phyloP scores from a whole-genome alignment of 2,797 vertebrate genomes.

The Gymnopithys bicolor region DNA sequence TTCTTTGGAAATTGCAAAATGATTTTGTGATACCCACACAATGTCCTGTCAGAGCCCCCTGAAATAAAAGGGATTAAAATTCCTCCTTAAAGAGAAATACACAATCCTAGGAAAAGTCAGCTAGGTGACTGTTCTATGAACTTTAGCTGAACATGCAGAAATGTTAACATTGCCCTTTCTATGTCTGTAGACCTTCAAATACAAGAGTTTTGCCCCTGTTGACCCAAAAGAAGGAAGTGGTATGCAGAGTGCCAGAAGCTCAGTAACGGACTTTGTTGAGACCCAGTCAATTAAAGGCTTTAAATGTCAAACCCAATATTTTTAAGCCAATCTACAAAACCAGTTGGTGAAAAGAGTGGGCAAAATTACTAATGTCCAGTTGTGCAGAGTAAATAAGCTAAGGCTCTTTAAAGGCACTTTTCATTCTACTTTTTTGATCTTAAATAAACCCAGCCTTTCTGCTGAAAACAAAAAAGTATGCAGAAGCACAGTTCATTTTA shows the following conservation, averaged over 20 bases:
- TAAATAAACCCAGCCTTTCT: not conserved
- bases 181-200: conserved; percentile 42
- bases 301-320: conserved; percentile 51
- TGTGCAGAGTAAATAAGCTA: not conserved
- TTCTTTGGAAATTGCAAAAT: not conserved
- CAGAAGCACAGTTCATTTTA: not conserved
- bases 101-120: conserved; percentile 1
- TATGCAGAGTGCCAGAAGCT: conserved; percentile 27
- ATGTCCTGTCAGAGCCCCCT: not conserved
- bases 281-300: conserved; percentile 41
- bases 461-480: not conserved
- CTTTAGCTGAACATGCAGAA: conserved; percentile 31
- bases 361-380: conserved; percentile 24
- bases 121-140: conserved; percentile 5
- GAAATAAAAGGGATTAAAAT: not conserved
- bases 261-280: not conserved
- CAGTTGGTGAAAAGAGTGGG: not conserved
- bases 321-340: conserved; percentile 31
- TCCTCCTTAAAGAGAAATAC: not conserved
- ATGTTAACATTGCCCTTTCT: conserved; percentile 46
- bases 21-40: not conserved
- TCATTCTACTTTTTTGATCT: not conserved
- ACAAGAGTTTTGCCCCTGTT: conserved; percentile 47
- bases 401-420: conserved; percentile 12
- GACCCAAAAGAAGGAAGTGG: conserved; percentile 45